These are phyloP conservation scores for Sisyra terminalis DNA, from an alignment of 2,888 invertebrate genomes.

Conservation along the genomic window DNA sequence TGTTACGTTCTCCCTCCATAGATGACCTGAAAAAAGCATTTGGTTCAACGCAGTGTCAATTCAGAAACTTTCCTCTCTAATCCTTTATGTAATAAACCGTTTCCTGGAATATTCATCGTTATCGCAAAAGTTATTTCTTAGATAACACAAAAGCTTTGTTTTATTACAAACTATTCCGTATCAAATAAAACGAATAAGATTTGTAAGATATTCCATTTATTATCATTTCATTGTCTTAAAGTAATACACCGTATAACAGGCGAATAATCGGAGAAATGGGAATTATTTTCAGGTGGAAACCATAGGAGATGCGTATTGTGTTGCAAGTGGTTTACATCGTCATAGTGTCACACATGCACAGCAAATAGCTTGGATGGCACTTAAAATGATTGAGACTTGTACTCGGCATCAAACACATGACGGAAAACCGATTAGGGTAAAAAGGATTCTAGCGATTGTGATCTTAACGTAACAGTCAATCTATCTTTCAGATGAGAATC, in stretches of 20 bases:
- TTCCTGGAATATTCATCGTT: no score
- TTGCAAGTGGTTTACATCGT: conserved; percentile 82
- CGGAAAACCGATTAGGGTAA: conserved; percentile 77
- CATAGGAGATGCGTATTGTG: conserved; percentile 92
- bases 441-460: conserved; percentile 11
- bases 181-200: no score
- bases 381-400: conserved; percentile 87
- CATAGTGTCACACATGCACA: conserved; percentile 78
- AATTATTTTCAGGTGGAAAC: conserved; percentile 62
- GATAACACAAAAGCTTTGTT: no score
- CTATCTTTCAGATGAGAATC: conserved; percentile 68
- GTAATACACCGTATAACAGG: background rate
- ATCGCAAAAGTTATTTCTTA: no score
- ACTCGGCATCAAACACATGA: conserved; percentile 77
- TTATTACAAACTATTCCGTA: no score
- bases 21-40: no score
- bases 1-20: no score
- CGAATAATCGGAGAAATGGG: conserved; percentile 3
- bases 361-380: conserved; percentile 92
- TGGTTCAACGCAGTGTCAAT: no score
- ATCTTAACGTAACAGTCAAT: background rate
- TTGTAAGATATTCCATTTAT: no score
- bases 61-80: no score
- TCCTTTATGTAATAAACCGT: no score
- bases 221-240: no score